Evolutionary conservation across 2,888 invertebrate genomes (phyloP).

Genomic region (Scaptomyza parva): DNA sequence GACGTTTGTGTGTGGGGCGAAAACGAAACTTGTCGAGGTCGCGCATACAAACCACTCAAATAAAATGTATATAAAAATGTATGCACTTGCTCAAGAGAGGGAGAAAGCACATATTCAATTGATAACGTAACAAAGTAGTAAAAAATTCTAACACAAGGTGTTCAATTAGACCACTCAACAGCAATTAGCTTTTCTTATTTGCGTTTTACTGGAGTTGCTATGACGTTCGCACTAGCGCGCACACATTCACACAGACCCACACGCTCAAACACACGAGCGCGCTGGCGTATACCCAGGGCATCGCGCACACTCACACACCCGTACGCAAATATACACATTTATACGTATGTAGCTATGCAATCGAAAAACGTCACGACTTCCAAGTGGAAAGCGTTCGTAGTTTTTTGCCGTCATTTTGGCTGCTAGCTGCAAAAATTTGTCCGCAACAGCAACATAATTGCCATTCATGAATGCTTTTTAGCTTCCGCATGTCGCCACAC

Average conservation of each 20-base stretch:
- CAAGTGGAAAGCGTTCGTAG: conserved; percentile 73
- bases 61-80: conserved; percentile 14
- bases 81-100: conserved; percentile 11
- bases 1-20: conserved; percentile 26
- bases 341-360: conserved; percentile 43
- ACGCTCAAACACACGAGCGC: conserved; percentile 12
- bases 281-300: conserved; percentile 10
- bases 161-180: conserved; percentile 75
- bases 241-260: conserved; percentile 39
- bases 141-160: conserved; percentile 66
- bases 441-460: conserved; percentile 63
- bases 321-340: conserved; percentile 7
- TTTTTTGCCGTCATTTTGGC: conserved; percentile 66
- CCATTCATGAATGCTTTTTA: conserved; percentile 71
- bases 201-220: conserved; percentile 78
- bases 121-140: conserved; percentile 62
- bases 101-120: conserved; percentile 58
- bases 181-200: conserved; percentile 71
- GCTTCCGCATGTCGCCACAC: conserved; percentile 68
- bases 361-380: conserved; percentile 78
- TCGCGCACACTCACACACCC: conserved; percentile 19
- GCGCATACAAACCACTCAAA: conserved; percentile 40
- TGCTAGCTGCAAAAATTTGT: conserved; percentile 38
- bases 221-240: conserved; percentile 59
- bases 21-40: conserved; percentile 74